Evolutionary conservation across 2,797 vertebrate genomes (phyloP).

Genomic region (Coccyzus lansbergi): DNA sequence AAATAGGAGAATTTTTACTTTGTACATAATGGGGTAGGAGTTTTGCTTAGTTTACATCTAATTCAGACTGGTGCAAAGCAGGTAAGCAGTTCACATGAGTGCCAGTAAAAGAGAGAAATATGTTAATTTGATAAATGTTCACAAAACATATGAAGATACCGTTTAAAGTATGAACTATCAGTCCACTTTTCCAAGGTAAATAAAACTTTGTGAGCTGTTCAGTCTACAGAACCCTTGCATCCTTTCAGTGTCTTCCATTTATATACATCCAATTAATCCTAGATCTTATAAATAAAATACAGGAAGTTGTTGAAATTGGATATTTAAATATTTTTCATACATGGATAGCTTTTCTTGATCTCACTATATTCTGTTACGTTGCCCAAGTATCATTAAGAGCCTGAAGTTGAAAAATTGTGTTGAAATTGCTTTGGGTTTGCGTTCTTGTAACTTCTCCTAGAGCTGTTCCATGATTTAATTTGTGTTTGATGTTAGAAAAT

Average conservation of each 20-base stretch:
- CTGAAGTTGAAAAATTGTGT: background rate
- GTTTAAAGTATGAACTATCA: background rate
- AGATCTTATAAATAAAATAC: background rate
- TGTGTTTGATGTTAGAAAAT: conserved; percentile 64
- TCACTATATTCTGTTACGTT: conserved; percentile 1
- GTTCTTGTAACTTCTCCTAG: conserved; percentile 61
- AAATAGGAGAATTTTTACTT: background rate
- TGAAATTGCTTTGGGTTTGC: conserved; percentile 36
- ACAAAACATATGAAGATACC: background rate
- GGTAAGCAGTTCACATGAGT: background rate
- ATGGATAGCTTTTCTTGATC: background rate
- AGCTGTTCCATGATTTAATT: conserved; percentile 23
- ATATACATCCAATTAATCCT: background rate
- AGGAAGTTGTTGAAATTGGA: background rate
- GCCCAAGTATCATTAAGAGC: background rate
- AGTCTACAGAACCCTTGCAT: background rate
- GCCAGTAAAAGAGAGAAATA: background rate
- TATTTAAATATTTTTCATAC: background rate
- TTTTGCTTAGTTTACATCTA: background rate
- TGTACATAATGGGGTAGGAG: background rate
- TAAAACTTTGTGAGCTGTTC: background rate
- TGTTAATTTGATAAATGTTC: background rate
- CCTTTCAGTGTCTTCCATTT: background rate
- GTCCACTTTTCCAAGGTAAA: background rate
- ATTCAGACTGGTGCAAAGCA: background rate